Base-by-base conservation (phyloP, 2,888 invertebrate species). In the Rhagium mordax region DNA sequence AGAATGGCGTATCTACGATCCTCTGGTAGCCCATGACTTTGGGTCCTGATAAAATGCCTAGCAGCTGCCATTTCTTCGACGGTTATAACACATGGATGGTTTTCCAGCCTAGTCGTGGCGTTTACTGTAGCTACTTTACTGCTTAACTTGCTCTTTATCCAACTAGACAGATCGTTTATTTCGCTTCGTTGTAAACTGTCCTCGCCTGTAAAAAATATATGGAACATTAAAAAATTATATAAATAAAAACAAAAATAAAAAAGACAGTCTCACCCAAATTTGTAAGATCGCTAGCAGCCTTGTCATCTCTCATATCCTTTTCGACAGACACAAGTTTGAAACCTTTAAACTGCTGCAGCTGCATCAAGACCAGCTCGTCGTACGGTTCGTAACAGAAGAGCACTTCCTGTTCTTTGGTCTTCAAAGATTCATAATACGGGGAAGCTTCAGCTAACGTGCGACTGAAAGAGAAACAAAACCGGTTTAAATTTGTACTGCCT, bases 21-120 rank as follows among this genome's bases (percentile, higher is more conserved):
- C 82, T 98, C 96, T 0, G 93, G 92, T 69, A 96, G 87, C 81
- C 92, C 92, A 80, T 94, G 93, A 66, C 96, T 94, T 83, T 97
- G 96, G 0, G 97, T 97, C 68, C 96, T 92, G 68, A 98, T 93
- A 84, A 98, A 98, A 88, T 98, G 98, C 57, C 99, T 90, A 0
- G 98, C 98, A 1, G 97, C 95, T 0, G 96, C 98, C 97, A 98
- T 98, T 88, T 99, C 98, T 79, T 95, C 96, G 0, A 98, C 97
- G 0, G 97, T 97, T 1, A 99, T 92, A 0, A 98, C 95, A 86
- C 98, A 98, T 0, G 99, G 98, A 89, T 99, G 97, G 0, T 92
- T 91, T 81, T 96, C 96, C 51, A 98, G 89, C 70, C 95, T 92
- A 41, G 92, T 92, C 0, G 98, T 98, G 1, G 94, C 93, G 85